Evolutionary conservation across 2,888 invertebrate species (phyloP), one percentile per base, ranked within the genome.

Genomic region (Podabrus alpinus): DNA sequence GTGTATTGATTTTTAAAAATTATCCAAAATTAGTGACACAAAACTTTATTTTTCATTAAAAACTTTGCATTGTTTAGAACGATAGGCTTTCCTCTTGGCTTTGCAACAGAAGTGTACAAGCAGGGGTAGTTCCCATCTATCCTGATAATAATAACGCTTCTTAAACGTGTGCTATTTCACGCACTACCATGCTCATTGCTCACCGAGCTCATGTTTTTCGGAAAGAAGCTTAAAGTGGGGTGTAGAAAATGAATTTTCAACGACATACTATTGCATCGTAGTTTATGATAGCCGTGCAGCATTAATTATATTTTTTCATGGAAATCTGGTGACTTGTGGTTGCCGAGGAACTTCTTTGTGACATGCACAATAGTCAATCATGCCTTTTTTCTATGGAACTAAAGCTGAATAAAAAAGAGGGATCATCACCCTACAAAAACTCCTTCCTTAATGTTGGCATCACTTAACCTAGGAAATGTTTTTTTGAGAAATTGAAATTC

Each of bases 101-200:
- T 19, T 4, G 4, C 19, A 19, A 19, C 19, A 19, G 19, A 19
- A 19, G 19, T 19, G 3, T 19, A 4, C 19, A 19, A 19, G 19
- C 19, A 19, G 2, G 19, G 19, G 3, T 19, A 4, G 19, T 19
- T 19, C 19, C 19, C 19, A 19, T 19, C 4, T 19, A 19, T 4
- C 19, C 19, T 4, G 19, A n/a, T n/a, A n/a, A n/a, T n/a, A n/a
- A 19, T 19, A 19, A 19, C 19, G 19, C 19, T 2, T 19, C 19
- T 19, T 4, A 19, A 19, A 19, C 19, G 2, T 4, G 19, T n/a
- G 19, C 19, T 19, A 19, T 19, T 19, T 19, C 19, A 19, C 2
- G 19, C 19, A 4, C 19, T 19, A 4, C 83, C 82, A 59, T 86
- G 84, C 70, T 85, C 83, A 72, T 84, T 84, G 73, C 81, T 82